A percentile compares a stretch with the other conserved stretches of the same genome.
Evolutionary conservation across 2,888 invertebrate genomes (phyloP).

Genomic region (Fabriciana adippe): DNA sequence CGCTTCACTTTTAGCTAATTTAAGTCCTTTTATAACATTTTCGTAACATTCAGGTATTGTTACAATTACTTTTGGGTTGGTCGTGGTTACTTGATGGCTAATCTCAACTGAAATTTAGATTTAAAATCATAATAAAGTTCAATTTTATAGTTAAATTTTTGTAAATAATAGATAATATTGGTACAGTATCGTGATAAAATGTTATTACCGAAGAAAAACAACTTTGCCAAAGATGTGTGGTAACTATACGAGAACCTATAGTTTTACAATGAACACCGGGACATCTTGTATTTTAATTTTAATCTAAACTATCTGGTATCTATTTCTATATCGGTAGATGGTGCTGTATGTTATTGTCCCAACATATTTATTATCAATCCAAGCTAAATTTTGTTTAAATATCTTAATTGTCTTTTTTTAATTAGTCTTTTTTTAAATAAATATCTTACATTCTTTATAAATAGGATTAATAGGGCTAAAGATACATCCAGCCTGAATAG

Average conservation of each 20-base stretch:
- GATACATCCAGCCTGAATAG: slow-evolving; percentile 86
- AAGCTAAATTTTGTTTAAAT: slow-evolving; percentile 1
- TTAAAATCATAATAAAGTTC: slow-evolving; percentile 14
- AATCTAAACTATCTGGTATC: too few relatives aligned
- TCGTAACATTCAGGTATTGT: slow-evolving; percentile 81
- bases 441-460: slow-evolving; percentile 84
- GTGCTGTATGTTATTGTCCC: too few relatives aligned
- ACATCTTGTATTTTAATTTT: too few relatives aligned
- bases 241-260: too few relatives aligned
- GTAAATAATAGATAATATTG: too few relatives aligned
- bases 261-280: too few relatives aligned
- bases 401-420: not conserved
- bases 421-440: not conserved
- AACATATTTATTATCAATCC: too few relatives aligned
- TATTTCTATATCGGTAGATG: too few relatives aligned
- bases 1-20: slow-evolving; percentile 67
- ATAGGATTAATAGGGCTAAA: slow-evolving; percentile 89
- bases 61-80: slow-evolving; percentile 84
- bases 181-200: too few relatives aligned
- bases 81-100: slow-evolving; percentile 82
- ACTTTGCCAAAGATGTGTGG: too few relatives aligned
- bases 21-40: slow-evolving; percentile 70
- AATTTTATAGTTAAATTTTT: too few relatives aligned
- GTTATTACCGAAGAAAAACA: too few relatives aligned
- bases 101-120: slow-evolving; percentile 85